These are phyloP conservation scores for Eublepharis macularius DNA, from an alignment of 2,113 vertebrate genomes.

Conservation along the genomic window DNA sequence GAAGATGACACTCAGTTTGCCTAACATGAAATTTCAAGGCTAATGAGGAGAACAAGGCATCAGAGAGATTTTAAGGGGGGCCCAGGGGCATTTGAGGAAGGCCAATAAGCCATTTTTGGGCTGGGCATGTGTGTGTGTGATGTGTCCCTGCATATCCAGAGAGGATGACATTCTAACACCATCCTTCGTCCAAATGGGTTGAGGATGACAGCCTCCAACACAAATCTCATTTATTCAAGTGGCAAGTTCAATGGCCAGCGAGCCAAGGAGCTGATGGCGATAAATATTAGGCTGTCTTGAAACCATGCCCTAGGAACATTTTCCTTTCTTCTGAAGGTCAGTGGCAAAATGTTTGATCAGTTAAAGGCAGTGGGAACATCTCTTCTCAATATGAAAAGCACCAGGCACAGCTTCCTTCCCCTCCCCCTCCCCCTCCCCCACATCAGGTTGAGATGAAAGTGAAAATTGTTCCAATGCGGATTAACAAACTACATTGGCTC, in stretches of 20 bases:
- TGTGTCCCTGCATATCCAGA: too few relatives aligned
- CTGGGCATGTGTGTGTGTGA: too few relatives aligned
- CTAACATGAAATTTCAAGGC: too few relatives aligned
- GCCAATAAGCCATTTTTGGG: neutral
- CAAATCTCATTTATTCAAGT: constrained; percentile 51
- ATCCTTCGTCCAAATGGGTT: neutral
- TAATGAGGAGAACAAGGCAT: neutral
- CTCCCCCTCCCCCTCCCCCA: constrained; percentile 13
- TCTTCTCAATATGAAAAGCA: constrained; percentile 45
- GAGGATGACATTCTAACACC: neutral
- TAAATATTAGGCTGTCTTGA: constrained; percentile 36
- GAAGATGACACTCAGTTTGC: too few relatives aligned
- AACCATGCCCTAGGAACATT: constrained; percentile 41
- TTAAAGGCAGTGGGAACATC: constrained; percentile 43
- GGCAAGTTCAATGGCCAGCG: constrained; percentile 12
- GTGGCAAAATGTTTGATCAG: constrained; percentile 55
- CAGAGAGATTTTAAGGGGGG: neutral
- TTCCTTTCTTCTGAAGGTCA: constrained; percentile 57
- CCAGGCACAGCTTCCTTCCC: neutral
- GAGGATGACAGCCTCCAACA: neutral
- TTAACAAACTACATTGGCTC: constrained; percentile 49
- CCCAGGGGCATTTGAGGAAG: neutral
- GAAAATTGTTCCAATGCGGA: constrained; percentile 53
- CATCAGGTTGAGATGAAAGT: constrained; percentile 53
- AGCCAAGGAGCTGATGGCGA: constrained; percentile 21